phyloP scores from a whole-genome alignment of 2,797 vertebrate genomes.

The Trachops cirrhosus region DNA sequence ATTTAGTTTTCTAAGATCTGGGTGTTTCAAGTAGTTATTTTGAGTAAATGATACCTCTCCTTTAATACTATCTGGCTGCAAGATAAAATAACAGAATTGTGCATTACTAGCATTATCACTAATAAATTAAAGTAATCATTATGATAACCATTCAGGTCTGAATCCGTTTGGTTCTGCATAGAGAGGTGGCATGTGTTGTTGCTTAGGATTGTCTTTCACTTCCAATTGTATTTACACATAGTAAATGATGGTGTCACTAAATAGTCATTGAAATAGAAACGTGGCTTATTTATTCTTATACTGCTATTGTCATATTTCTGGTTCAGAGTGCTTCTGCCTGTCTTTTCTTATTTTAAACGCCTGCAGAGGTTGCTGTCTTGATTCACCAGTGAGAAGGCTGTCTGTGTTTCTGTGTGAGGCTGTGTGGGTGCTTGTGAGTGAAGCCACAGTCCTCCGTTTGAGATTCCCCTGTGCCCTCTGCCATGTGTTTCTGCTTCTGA shows the following conservation, averaged over 20 bases:
- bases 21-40: not conserved
- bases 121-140: not conserved
- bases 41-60: not conserved
- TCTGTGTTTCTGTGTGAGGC: not conserved
- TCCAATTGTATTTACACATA: not conserved
- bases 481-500: constrained; percentile 68
- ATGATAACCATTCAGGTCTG: not conserved
- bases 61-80: not conserved
- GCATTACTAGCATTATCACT: not conserved
- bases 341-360: constrained; percentile 26
- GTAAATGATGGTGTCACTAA: not conserved
- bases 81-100: not conserved
- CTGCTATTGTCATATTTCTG: not conserved
- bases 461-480: constrained; percentile 3
- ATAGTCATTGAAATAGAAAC: not conserved
- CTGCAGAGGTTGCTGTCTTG: not conserved
- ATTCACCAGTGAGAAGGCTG: not conserved
- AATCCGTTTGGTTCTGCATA: not conserved
- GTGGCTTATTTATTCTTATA: not conserved
- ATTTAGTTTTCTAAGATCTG: constrained; percentile 23
- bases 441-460: not conserved
- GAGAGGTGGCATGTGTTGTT: not conserved
- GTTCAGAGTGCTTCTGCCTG: not conserved
- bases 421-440: not conserved
- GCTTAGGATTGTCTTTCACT: not conserved